phyloP scores from a whole-genome alignment of 2,797 vertebrate genomes.

The Melanotaenia nigrans region DNA sequence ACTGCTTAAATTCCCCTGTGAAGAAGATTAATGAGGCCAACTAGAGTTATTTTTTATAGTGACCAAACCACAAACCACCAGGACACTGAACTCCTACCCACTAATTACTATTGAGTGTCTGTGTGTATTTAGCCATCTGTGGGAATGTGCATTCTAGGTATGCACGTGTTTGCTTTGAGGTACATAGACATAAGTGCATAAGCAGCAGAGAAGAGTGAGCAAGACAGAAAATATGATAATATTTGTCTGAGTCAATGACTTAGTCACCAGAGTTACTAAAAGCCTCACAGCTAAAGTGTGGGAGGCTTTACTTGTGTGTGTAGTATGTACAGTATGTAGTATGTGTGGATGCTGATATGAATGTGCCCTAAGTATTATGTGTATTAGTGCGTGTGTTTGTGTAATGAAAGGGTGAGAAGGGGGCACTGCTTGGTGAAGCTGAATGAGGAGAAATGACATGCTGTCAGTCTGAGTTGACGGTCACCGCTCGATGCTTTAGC shows the following conservation, averaged over 20 bases:
- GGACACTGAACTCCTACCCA: conserved; percentile 56
- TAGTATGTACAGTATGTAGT: conserved; percentile 71
- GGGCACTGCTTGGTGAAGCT: conserved; percentile 72
- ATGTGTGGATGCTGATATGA: conserved; percentile 45
- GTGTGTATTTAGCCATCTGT: conserved; percentile 37
- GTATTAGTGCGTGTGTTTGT: conserved; percentile 46
- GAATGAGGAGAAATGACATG: conserved; percentile 78
- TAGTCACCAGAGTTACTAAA: conserved; percentile 58
- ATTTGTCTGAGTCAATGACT: conserved; percentile 65
- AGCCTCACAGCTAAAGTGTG: conserved; percentile 50
- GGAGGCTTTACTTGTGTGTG: conserved; percentile 50
- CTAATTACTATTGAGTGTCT: conserved; percentile 64
- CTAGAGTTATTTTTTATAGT: conserved; percentile 45
- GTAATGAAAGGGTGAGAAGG: conserved; percentile 25
- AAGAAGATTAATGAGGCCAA: conserved; percentile 70
- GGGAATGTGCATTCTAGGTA: conserved; percentile 35
- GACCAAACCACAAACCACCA: conserved; percentile 66
- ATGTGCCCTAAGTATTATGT: conserved; percentile 39
- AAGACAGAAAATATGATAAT: conserved; percentile 50
- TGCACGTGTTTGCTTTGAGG: conserved; percentile 17
- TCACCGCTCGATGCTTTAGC: conserved; percentile 70
- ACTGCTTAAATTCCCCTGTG: conserved; percentile 48
- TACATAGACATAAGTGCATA: conserved; percentile 23
- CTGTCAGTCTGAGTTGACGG: conserved; percentile 79
- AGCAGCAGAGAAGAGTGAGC: conserved; percentile 36